Evolutionary conservation across 2,113 vertebrate species (phyloP).

Genomic region (Eptesicus fuscus): DNA sequence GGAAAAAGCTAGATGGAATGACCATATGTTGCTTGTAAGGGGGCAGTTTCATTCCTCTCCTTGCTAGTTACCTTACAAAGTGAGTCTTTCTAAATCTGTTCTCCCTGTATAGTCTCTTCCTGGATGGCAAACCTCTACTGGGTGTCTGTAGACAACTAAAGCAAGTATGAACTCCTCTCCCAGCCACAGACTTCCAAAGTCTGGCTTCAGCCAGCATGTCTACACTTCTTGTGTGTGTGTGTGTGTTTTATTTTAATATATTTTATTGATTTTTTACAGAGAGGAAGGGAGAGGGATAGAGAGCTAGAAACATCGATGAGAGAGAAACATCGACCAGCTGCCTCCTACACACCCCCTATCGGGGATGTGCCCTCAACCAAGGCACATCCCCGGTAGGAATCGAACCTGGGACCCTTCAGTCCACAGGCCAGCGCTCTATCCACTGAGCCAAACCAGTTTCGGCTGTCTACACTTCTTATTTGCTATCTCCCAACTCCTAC

Average conservation of each 20-base stretch:
- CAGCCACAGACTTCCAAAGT: not conserved
- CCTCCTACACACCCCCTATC: no score
- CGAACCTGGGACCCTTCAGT: no score
- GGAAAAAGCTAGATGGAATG: not conserved
- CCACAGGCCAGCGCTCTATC: no score
- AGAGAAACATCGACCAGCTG: no score
- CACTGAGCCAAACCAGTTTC: no score
- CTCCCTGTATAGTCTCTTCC: not conserved
- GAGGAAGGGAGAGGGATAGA: no score
- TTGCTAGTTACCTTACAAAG: not conserved
- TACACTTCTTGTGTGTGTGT: not conserved
- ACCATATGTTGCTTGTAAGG: not conserved
- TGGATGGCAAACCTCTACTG: not conserved
- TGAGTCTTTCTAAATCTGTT: not conserved
- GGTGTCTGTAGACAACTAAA: not conserved
- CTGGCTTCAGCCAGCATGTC: not conserved
- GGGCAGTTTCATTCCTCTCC: not conserved
- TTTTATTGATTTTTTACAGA: no score
- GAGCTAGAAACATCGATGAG: no score
- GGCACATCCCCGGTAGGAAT: no score
- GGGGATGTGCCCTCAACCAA: no score
- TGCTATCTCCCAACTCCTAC: not conserved
- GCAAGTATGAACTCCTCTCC: slow-evolving; percentile 1
- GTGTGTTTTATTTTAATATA: no score
- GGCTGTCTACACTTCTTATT: not conserved